phyloP scores from a whole-genome alignment of 2,797 vertebrate genomes.

The Natrix natrix region DNA sequence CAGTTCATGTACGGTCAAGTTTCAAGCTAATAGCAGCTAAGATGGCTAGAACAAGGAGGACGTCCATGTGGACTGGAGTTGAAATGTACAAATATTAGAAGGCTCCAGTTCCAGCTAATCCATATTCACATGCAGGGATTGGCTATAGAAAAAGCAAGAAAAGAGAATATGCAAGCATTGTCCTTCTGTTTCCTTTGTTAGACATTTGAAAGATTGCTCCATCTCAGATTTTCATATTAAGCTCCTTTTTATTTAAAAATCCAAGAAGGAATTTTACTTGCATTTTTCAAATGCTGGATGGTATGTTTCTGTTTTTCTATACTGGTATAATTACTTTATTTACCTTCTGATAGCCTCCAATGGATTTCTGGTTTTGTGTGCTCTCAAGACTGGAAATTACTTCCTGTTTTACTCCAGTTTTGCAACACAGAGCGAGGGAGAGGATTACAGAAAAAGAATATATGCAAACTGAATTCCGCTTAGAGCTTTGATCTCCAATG shows the following conservation, averaged over 20 bases:
- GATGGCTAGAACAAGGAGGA: neutral
- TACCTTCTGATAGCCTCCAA: neutral
- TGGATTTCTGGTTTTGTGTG: neutral
- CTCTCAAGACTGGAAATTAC: neutral
- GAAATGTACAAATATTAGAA: neutral
- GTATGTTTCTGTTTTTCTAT: neutral
- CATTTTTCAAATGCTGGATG: neutral
- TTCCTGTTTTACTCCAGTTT: neutral
- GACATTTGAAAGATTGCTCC: neutral
- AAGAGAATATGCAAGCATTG: neutral
- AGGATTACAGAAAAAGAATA: neutral
- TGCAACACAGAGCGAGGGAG: neutral
- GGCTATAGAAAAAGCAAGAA: neutral
- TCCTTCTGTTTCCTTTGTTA: neutral
- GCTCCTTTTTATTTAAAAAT: neutral
- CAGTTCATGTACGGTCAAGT: neutral
- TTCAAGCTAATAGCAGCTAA: conserved; percentile 13
- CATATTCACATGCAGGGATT: neutral
- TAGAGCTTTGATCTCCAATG: neutral
- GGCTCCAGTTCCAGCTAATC: neutral
- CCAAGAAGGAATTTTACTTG: neutral
- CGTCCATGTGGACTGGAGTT: neutral
- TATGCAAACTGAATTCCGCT: neutral
- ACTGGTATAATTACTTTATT: neutral
- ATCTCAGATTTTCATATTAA: neutral